Conservation (phyloP, 2,888 invertebrate species). For the Dolomedes plantarius region DNA sequence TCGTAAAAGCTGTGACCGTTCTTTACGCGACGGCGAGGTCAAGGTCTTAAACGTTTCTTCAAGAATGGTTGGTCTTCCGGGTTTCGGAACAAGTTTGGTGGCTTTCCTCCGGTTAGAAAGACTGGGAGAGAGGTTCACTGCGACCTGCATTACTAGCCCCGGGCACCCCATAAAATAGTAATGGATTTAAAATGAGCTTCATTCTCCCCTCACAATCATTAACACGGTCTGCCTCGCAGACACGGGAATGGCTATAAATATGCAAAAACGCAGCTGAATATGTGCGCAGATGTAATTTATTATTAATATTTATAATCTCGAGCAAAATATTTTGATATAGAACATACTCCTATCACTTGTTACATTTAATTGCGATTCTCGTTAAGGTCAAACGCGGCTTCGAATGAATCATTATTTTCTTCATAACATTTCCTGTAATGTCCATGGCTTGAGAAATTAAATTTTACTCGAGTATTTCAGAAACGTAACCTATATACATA, state of each 20-base stretch:
- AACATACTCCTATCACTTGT: neutral
- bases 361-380: neutral
- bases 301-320: neutral
- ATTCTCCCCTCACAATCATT: slow-evolving; percentile 16
- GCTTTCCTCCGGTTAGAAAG: slow-evolving; percentile 45
- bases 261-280: neutral
- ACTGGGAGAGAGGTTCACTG: neutral
- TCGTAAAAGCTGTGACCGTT: slow-evolving; percentile 43
- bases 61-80: slow-evolving; percentile 22
- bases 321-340: neutral
- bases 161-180: slow-evolving; percentile 23
- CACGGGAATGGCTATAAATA: neutral
- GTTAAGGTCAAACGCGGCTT: neutral
- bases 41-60: slow-evolving; percentile 43
- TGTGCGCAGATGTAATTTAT: neutral
- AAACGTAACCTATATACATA: too few species aligned
- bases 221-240: neutral
- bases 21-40: slow-evolving; percentile 36
- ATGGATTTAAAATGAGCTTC: slow-evolving; percentile 45
- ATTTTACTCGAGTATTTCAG: too few species aligned
- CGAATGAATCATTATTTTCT: neutral
- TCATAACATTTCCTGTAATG: neutral
- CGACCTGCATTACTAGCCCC: slow-evolving; percentile 34
- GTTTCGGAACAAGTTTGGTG: slow-evolving; percentile 44
- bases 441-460: too few species aligned